These are phyloP conservation scores for Magallana ariakensis DNA, from an alignment of 1,140 invertebrate genomes.

Conservation along the genomic window DNA sequence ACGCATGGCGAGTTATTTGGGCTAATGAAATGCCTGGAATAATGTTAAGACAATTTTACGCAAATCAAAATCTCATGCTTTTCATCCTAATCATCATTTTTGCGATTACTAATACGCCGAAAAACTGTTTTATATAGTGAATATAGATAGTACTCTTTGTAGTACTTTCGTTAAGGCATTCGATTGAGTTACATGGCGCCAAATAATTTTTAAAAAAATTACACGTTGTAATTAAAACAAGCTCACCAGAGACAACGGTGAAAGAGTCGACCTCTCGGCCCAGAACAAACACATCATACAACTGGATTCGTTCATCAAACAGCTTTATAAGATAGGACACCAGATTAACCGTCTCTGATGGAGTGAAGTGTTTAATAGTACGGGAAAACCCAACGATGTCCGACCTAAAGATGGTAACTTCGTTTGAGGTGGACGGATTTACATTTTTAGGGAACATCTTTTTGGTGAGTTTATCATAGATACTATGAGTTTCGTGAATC, in stretches of 20 bases:
- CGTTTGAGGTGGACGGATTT: neutral
- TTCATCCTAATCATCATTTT: too few relatives aligned
- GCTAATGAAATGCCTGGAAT: neutral
- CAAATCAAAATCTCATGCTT: too few relatives aligned
- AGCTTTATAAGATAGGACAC: constrained; percentile 32
- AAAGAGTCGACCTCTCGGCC: constrained; percentile 1
- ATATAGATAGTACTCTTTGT: too few relatives aligned
- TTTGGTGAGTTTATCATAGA: constrained; percentile 7
- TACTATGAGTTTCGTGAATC: neutral
- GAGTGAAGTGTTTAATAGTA: neutral
- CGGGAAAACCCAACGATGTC: constrained; percentile 33
- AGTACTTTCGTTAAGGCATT: too few relatives aligned
- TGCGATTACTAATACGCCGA: too few relatives aligned
- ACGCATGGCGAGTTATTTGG: constrained; percentile 26
- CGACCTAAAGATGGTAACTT: constrained; percentile 29
- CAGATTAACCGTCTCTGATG: neutral
- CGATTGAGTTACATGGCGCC: too few relatives aligned
- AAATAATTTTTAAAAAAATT: too few relatives aligned
- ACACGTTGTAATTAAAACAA: neutral
- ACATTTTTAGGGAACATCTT: neutral
- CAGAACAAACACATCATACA: constrained; percentile 37
- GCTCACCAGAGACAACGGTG: constrained; percentile 18
- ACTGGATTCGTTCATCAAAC: constrained; percentile 25
- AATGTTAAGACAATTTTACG: too few relatives aligned
- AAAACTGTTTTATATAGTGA: too few relatives aligned